phyloP scores from a whole-genome alignment of 2,797 vertebrate species.

The Hydrophis major region DNA sequence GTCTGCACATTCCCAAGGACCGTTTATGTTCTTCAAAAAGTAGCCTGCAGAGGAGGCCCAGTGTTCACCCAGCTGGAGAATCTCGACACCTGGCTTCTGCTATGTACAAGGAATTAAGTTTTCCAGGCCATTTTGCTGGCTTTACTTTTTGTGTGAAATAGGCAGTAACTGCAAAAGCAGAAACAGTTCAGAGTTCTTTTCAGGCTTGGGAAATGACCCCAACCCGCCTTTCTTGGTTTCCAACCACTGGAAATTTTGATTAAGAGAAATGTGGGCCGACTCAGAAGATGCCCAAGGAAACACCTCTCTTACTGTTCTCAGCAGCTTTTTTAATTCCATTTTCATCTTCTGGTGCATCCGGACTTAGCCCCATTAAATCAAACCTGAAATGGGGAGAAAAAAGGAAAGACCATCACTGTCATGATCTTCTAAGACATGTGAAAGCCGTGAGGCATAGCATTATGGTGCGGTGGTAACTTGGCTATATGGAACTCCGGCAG shows the following conservation, averaged over 20 bases:
- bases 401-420: slow-evolving; percentile 31
- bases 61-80: neutral
- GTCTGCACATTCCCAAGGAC: neutral
- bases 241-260: neutral
- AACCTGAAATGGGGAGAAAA: slow-evolving; percentile 77
- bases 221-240: neutral
- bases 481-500: neutral
- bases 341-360: slow-evolving; percentile 91
- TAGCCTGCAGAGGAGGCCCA: neutral
- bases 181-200: neutral
- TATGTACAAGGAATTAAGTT: neutral
- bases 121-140: neutral
- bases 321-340: slow-evolving; percentile 94
- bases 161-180: neutral
- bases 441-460: neutral
- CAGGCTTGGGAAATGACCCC: neutral
- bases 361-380: slow-evolving; percentile 91
- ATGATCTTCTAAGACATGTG: neutral
- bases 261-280: neutral
- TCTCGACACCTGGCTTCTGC: neutral
- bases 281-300: neutral
- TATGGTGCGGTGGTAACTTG: too few relatives aligned
- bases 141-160: neutral
- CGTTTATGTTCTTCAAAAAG: neutral
- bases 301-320: slow-evolving; percentile 86